These are phyloP conservation scores for Tragulus kanchil DNA, from an alignment of 2,113 vertebrate genomes.

Conservation along the genomic window DNA sequence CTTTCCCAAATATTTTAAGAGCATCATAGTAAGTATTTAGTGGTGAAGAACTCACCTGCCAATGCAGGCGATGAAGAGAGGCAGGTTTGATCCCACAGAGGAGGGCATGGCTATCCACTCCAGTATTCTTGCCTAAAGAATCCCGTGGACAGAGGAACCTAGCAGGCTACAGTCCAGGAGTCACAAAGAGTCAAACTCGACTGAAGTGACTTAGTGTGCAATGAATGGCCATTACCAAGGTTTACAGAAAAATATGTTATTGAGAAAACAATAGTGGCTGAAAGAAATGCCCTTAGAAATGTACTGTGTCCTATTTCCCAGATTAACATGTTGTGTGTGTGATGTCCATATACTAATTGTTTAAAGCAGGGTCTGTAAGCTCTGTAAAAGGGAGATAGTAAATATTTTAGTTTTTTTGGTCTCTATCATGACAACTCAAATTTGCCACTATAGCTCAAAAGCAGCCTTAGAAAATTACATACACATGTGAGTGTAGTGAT, in stretches of 20 bases:
- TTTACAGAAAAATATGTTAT: neutral
- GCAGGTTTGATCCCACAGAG: neutral
- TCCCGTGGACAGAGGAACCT: neutral
- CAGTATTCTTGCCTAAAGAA: neutral
- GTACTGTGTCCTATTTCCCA: neutral
- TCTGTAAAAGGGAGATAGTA: neutral
- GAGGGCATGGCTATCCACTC: neutral
- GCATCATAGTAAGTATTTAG: neutral
- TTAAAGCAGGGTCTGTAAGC: neutral
- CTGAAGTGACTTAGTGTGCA: neutral
- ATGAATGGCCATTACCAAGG: neutral
- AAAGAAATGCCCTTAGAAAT: neutral
- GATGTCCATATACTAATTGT: neutral
- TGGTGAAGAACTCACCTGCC: neutral
- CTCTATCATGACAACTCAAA: neutral
- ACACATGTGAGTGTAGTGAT: neutral
- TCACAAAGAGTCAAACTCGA: neutral
- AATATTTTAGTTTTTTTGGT: neutral
- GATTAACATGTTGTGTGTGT: neutral
- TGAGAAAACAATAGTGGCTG: neutral
- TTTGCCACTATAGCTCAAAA: neutral
- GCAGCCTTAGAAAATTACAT: neutral
- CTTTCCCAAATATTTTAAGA: neutral
- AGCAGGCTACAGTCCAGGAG: neutral
- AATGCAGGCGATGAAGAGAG: neutral